Evolutionary conservation across 1,140 invertebrate species (phyloP), one percentile per base, ranked within the genome.

Genomic region (Drosophila albomicans): DNA sequence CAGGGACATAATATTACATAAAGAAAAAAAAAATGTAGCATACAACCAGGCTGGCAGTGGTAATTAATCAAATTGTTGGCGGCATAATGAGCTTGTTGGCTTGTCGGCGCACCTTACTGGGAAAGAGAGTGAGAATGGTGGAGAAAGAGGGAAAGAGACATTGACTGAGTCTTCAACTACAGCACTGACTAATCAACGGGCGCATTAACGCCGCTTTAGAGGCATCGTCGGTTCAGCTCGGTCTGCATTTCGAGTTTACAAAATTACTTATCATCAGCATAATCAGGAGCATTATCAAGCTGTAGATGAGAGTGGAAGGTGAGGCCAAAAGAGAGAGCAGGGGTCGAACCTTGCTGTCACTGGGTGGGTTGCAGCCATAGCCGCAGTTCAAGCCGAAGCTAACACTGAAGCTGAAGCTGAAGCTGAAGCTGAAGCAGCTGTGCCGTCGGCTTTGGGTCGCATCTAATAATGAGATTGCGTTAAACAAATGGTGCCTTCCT

Each of bases 21-120:
- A 77, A 78, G 38, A 43, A 35, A 35, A 77, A 77, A 66, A 68
- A 80, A 78, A 16, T 70, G 51, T 58, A 51, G 32, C 41, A 46
- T 51, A 72, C 54, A 59, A 25, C 45, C 45, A 48, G 28, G 49
- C 67, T 48, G 35, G 68, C 65, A 11, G 65, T 48, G 70, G 81
- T 89, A 89, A 89, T 89, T 89, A 89, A 89, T 89, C 85, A 89
- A 89, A 89, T 89, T 89, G 86, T 89, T 89, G 80, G 80, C 74
- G 61, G 75, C 85, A 68, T 89, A 89, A 89, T 89, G 78, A 89
- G 85, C 85, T 89, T 80, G 80, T 88, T 77, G 73, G 62, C 67
- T 72, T 56, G 59, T 64, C 67, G 30, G 30, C 51, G 13, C 7
- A 54, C 51, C n/a, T 32, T 46, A 45, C 5, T 8, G 3, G 28